A percentile compares a stretch with the other conserved stretches of the same genome.
These are phyloP conservation scores for cat (Felis catus) DNA, from an alignment of 2,113 vertebrate species.

Conservation along the genomic window DNA sequence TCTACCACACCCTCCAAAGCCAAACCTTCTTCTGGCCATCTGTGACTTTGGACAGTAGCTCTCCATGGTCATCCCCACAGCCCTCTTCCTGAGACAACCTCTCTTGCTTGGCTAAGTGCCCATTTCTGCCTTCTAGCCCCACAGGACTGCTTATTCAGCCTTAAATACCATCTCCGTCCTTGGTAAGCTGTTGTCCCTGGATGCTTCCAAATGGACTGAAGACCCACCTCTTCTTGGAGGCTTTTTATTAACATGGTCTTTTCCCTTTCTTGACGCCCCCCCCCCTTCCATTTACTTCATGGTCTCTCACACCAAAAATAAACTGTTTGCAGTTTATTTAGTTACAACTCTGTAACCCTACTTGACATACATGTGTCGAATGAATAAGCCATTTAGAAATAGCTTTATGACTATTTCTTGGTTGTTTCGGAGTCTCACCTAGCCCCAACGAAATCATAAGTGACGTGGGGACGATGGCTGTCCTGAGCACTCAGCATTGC, in stretches of 20 bases:
- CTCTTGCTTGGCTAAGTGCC: background rate
- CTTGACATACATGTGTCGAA: background rate
- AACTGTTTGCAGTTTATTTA: background rate
- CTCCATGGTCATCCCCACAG: background rate
- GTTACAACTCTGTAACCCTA: background rate
- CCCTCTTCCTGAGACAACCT: background rate
- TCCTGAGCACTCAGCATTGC: background rate
- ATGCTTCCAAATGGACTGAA: background rate
- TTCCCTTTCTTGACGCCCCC: background rate
- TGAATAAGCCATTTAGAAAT: background rate
- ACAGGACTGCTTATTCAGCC: background rate
- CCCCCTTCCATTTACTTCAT: background rate
- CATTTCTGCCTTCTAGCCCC: background rate
- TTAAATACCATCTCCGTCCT: background rate
- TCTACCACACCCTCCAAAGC: background rate
- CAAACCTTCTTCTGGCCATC: background rate
- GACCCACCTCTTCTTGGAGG: background rate
- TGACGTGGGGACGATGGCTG: accelerated
- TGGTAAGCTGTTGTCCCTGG: background rate
- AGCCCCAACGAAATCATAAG: background rate
- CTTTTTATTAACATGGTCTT: background rate
- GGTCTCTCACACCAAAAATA: background rate
- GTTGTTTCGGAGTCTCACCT: background rate
- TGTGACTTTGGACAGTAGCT: background rate
- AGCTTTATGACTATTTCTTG: background rate